phyloP scores from a whole-genome alignment of 2,888 invertebrate species.

The Copidosoma aretas region DNA sequence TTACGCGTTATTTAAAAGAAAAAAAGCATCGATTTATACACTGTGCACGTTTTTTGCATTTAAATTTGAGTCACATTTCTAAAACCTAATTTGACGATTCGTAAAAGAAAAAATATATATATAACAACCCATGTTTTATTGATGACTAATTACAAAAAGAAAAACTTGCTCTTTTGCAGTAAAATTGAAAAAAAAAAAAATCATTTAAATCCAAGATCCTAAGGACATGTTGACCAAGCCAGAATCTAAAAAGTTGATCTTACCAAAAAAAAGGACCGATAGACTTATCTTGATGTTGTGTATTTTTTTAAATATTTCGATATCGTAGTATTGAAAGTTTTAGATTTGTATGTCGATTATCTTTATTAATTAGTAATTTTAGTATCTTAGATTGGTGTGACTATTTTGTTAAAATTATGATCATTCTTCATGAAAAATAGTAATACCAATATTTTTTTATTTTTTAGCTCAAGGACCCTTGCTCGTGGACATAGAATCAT shows the following conservation, averaged over 20 bases:
- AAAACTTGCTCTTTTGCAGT: slow-evolving; percentile 31
- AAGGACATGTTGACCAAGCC: slow-evolving; percentile 41
- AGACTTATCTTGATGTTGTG: slow-evolving; percentile 38
- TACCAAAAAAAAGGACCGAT: slow-evolving; percentile 40
- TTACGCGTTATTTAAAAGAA: neutral
- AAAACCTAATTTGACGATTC: slow-evolving; percentile 20
- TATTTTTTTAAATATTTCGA: slow-evolving; percentile 38
- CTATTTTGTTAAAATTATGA: slow-evolving; percentile 9
- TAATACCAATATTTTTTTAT: slow-evolving; percentile 21
- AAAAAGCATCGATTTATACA: slow-evolving; percentile 8
- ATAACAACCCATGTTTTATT: slow-evolving; percentile 3
- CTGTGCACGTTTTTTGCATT: slow-evolving; percentile 13
- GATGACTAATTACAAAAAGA: slow-evolving; percentile 7
- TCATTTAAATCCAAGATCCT: slow-evolving; percentile 10
- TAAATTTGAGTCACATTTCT: slow-evolving; percentile 32
- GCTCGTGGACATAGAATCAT: slow-evolving; percentile 74
- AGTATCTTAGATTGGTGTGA: slow-evolving; percentile 7
- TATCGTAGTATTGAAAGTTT: slow-evolving; percentile 38
- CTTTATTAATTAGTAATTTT: slow-evolving; percentile 14
- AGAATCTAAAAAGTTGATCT: slow-evolving; percentile 38
- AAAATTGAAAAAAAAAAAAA: slow-evolving; percentile 1
- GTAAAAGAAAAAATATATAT: too few relatives aligned
- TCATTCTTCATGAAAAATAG: neutral
- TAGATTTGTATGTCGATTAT: slow-evolving; percentile 41
- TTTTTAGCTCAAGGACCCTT: slow-evolving; percentile 57